Conservation (phyloP, 2,888 invertebrate species). For the Argyra leucocephala region DNA sequence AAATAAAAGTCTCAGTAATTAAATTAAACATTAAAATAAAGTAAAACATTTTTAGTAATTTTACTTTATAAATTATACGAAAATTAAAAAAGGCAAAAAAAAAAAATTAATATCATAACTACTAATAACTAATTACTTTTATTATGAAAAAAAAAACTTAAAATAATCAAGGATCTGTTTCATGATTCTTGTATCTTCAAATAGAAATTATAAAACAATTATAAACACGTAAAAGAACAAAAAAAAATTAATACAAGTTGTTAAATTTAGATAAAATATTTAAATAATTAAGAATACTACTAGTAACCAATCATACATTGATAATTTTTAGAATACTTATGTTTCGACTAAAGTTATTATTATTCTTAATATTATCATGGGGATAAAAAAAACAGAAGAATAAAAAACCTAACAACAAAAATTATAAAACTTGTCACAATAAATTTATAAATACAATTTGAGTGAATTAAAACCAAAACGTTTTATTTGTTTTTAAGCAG, state of each 20-base stretch:
- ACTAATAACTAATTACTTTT: neutral
- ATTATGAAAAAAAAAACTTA: neutral
- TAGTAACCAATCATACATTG: neutral
- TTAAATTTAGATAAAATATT: conserved; percentile 4
- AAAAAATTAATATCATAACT: neutral
- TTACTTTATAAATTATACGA: conserved; percentile 3
- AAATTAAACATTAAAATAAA: neutral
- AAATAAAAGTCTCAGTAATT: neutral
- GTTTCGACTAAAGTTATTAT: no score
- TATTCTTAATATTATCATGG: neutral
- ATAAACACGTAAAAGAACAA: neutral
- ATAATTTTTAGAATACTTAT: neutral
- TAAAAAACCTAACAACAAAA: conserved; percentile 1
- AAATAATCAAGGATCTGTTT: neutral
- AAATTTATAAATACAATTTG: conserved; percentile 1
- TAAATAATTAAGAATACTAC: conserved; percentile 2
- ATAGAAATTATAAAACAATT: neutral
- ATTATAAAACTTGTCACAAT: conserved; percentile 6
- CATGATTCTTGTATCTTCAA: neutral
- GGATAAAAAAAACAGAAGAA: neutral
- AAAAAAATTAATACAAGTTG: neutral
- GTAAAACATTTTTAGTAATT: neutral
- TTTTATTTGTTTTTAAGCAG: no score
- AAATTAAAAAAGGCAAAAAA: neutral
- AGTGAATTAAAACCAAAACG: neutral